Evolutionary conservation across 1,140 invertebrate species (phyloP).

Genomic region (Apis dorsata): DNA sequence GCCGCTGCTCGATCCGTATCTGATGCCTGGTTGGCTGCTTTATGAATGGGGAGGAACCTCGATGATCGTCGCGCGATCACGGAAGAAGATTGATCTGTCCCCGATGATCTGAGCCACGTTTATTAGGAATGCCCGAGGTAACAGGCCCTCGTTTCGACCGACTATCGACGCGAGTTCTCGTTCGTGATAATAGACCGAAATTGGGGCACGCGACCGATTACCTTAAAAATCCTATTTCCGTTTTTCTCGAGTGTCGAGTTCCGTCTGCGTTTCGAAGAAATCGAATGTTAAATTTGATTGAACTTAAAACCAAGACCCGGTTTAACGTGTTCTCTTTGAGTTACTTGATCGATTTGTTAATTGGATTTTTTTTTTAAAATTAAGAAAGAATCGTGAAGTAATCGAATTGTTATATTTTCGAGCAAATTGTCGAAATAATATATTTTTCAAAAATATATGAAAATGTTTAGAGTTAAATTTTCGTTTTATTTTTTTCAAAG

Average conservation of each 20-base stretch:
- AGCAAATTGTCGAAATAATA: too few species aligned
- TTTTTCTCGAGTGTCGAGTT: not conserved
- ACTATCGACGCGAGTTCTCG: conserved; percentile 5
- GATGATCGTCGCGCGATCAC: conserved; percentile 52
- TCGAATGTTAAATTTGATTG: not conserved
- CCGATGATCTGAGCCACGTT: conserved; percentile 55
- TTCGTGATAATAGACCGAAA: conserved; percentile 33
- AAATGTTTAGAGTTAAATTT: too few species aligned
- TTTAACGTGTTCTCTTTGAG: too few species aligned
- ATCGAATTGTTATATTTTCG: too few species aligned
- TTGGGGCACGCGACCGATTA: conserved; percentile 35
- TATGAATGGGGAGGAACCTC: conserved; percentile 54
- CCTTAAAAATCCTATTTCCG: conserved; percentile 28
- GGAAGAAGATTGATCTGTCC: conserved; percentile 62
- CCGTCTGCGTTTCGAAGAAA: not conserved
- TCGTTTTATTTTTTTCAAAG: too few species aligned
- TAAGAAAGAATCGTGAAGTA: too few species aligned
- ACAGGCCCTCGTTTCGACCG: conserved; percentile 37
- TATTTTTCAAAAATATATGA: too few species aligned
- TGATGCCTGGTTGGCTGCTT: conserved; percentile 51
- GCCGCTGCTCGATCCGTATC: conserved; percentile 46
- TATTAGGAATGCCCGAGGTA: conserved; percentile 60
- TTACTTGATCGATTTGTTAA: too few species aligned
- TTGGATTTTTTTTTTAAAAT: too few species aligned
- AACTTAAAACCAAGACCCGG: too few species aligned